These are phyloP conservation scores for Aulostomus chinensis DNA, from an alignment of 2,797 vertebrate genomes.

Conservation along the genomic window DNA sequence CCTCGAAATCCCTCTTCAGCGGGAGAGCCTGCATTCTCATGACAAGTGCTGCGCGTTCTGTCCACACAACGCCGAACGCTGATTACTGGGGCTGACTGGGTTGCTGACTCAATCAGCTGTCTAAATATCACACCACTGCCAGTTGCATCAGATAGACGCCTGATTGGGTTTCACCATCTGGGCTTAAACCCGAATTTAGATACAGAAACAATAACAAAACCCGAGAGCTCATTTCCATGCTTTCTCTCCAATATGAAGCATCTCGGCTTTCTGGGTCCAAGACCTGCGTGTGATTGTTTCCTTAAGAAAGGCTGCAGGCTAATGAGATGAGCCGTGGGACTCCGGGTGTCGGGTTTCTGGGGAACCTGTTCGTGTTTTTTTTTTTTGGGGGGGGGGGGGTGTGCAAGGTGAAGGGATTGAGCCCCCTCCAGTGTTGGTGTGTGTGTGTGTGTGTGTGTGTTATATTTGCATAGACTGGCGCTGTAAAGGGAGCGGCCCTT, in stretches of 20 bases:
- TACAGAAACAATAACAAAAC: conserved; percentile 61
- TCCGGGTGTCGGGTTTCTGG: conserved; percentile 49
- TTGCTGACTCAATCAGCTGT: conserved; percentile 72
- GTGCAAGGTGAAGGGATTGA: conserved; percentile 4
- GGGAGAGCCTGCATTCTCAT: conserved; percentile 31
- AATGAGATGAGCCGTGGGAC: conserved; percentile 44
- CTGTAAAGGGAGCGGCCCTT: conserved; percentile 53
- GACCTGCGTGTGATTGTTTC: conserved; percentile 42
- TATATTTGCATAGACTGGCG: conserved; percentile 12
- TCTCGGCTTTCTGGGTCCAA: conserved; percentile 30
- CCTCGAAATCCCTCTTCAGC: conserved; percentile 38
- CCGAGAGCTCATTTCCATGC: conserved; percentile 42
- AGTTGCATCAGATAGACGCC: conserved; percentile 55
- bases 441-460: conserved; percentile 21
- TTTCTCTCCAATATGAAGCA: conserved; percentile 17
- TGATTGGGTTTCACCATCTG: conserved; percentile 71
- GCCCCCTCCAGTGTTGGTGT: background rate
- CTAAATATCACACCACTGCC: conserved; percentile 68
- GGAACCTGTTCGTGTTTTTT: conserved; percentile 44
- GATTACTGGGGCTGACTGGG: conserved; percentile 55
- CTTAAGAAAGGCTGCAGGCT: conserved; percentile 23
- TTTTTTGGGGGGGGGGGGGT: too few relatives aligned
- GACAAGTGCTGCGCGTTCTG: conserved; percentile 39
- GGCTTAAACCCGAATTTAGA: conserved; percentile 56
- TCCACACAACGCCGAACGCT: conserved; percentile 55